Base-by-base conservation (phyloP, 2,888 invertebrate genomes). In the Augochlorella aurata region DNA sequence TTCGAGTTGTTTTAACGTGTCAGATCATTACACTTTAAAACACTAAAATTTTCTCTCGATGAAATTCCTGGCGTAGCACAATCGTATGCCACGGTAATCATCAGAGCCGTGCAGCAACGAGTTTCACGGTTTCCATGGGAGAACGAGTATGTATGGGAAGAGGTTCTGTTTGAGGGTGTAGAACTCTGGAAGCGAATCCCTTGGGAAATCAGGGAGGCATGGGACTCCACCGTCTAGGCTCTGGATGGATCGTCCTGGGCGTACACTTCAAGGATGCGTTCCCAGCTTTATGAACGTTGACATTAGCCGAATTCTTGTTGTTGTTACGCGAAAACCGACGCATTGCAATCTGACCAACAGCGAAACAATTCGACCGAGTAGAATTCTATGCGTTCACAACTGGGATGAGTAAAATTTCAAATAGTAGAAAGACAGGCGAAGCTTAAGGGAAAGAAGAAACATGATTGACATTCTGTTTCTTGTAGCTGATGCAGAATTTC, bases 121-220 rank as follows among this genome's bases (percentile, higher is more conserved):
- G 74, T 84, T 82, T 69, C 74, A 77, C 72, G 79, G 72, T 83
- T 81, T 85, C 78, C 58, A 61, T 69, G 74, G 71, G 65, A 52
- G 61, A 63, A 74, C 65, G 70, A 82, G 70, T 72, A 77, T 77
- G 82, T 81, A 77, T 77, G 84, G 82, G 81, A 87, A 77, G 87
- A 81, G 67, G 63, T 38, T 69, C 58, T 69, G 86, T 80, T 85
- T 70, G 85, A 84, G 86, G 82, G 87, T 72, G 80, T 74, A 79
- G 85, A 67, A 79, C 80, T 82, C 77, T 85, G 77, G 85, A 83
- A 82, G 82, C 86, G 79, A 90, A 86, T 90, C 92, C 90, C 92
- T 72, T 82, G 92, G 92, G 92, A 92, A 92, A 92, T 92, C 92
- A 92, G 88, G 79, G 89, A 91, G 91, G 92, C 91, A 91, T 90